These are phyloP conservation scores for Leptopilina boulardi DNA, from an alignment of 1,140 invertebrate genomes.

Conservation along the genomic window DNA sequence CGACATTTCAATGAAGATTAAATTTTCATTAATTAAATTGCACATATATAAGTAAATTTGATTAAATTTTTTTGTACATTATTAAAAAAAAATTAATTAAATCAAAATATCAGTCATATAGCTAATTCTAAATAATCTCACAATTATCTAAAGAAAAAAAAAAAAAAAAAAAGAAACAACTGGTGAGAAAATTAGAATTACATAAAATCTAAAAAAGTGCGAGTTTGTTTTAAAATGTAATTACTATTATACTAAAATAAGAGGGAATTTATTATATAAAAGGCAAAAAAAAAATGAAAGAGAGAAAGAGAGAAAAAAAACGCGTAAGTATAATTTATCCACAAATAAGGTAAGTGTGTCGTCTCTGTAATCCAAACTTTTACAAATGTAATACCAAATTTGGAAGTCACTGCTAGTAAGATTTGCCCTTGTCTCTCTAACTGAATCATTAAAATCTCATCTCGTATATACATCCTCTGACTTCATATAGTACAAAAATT, in stretches of 20 bases:
- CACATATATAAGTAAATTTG: too few species aligned
- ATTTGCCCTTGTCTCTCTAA: conserved; percentile 31
- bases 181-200: background rate
- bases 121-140: too few species aligned
- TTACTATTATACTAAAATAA: background rate
- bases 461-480: background rate
- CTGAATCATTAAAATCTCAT: conserved; percentile 16
- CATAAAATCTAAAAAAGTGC: background rate
- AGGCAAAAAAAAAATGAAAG: background rate
- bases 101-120: too few species aligned
- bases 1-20: too few species aligned
- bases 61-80: too few species aligned
- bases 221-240: background rate
- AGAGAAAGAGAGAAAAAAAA: conserved; percentile 36
- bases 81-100: too few species aligned
- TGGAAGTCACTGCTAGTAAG: conserved; percentile 36
- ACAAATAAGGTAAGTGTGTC: conserved; percentile 49
- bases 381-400: conserved; percentile 41
- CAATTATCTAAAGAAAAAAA: too few species aligned
- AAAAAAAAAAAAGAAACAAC: too few species aligned
- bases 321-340: conserved; percentile 40
- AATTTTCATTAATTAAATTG: too few species aligned
- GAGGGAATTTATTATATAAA: background rate
- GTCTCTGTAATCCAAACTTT: conserved; percentile 41
- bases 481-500: background rate